phyloP scores from a whole-genome alignment of 2,888 invertebrate species.

The Cantharis nigra region DNA sequence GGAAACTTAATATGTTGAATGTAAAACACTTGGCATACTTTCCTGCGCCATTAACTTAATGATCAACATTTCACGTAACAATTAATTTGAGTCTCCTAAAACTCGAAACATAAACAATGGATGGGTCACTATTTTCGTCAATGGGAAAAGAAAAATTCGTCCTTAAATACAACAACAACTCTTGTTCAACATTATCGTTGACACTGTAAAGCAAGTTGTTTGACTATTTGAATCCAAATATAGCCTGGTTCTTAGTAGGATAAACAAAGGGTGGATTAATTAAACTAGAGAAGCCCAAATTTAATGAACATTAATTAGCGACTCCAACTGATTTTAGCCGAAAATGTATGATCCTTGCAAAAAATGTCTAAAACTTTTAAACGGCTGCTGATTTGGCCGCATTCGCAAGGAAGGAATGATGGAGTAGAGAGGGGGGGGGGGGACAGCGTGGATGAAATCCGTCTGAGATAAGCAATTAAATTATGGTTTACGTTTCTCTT shows the following conservation, averaged over 20 bases:
- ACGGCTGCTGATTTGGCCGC: not conserved
- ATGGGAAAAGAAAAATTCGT: not conserved
- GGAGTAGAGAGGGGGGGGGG: not conserved
- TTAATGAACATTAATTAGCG: not conserved
- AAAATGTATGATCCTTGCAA: not conserved
- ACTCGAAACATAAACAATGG: not conserved
- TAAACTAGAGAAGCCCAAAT: not conserved
- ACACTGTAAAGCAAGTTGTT: not conserved
- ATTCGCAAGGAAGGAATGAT: not conserved
- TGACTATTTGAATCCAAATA: not conserved
- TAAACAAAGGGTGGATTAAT: not conserved
- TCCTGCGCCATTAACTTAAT: not conserved
- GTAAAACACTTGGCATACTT: not conserved
- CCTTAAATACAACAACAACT: not conserved
- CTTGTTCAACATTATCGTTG: not conserved
- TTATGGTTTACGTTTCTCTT: not conserved
- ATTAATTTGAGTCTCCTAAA: not conserved
- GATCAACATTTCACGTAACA: not conserved
- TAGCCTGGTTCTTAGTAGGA: not conserved
- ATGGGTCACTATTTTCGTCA: not conserved
- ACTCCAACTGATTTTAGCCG: not conserved
- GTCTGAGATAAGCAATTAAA: not conserved
- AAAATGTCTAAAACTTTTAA: not conserved
- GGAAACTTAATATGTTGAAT: not conserved
- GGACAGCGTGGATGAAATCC: not conserved